A percentile compares a stretch with the other conserved stretches of the same genome.
Evolutionary conservation across 2,113 vertebrate genomes (phyloP).

Genomic region (Thunnus thynnus): DNA sequence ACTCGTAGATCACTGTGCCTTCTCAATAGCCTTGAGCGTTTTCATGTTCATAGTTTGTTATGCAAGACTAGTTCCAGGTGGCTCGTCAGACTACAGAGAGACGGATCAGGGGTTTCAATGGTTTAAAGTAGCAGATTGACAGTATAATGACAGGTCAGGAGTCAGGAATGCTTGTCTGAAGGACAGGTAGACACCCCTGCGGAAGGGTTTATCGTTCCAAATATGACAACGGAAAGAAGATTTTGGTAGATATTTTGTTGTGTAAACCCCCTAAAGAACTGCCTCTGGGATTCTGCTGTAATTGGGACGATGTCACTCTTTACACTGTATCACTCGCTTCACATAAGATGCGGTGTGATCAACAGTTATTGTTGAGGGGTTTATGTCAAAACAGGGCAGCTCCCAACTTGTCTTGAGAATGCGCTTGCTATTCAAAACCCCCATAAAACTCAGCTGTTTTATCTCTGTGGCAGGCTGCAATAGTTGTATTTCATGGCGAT

Average conservation of each 20-base stretch:
- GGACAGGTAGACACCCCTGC: neutral
- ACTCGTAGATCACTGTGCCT: neutral
- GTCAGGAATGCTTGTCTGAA: conserved; percentile 31
- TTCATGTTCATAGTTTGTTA: neutral
- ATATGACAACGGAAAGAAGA: neutral
- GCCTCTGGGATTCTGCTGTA: neutral
- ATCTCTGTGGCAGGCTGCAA: no score
- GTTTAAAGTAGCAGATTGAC: neutral
- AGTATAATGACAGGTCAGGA: conserved; percentile 47
- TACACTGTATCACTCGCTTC: no score
- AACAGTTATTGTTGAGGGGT: neutral
- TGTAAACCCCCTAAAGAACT: neutral
- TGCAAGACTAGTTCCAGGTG: conserved; percentile 29
- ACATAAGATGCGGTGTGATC: neutral
- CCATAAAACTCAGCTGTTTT: no score
- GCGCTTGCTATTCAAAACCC: neutral
- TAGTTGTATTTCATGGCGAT: neutral
- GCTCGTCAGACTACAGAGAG: neutral
- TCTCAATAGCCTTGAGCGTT: neutral
- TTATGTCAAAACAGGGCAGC: neutral
- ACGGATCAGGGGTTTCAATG: neutral
- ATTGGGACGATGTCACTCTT: neutral
- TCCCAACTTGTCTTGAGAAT: neutral
- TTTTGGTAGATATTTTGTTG: neutral
- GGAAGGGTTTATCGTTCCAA: neutral